These are phyloP conservation scores for Apocheima hispidaria DNA, from an alignment of 2,888 invertebrate genomes.

Conservation along the genomic window DNA sequence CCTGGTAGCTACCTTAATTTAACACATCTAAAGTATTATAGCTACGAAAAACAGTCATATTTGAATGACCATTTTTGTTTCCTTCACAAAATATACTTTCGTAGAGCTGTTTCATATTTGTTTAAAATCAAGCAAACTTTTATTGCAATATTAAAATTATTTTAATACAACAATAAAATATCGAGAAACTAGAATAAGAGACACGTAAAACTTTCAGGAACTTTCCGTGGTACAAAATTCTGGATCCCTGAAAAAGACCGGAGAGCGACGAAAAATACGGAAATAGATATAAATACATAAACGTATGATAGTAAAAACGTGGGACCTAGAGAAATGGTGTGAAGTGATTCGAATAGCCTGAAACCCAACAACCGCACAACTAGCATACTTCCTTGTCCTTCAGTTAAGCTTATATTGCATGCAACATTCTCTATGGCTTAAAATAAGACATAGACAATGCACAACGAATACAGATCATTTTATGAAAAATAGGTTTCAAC, in stretches of 20 bases:
- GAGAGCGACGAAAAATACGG: slow-evolving; percentile 46
- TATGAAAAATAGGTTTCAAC: neutral
- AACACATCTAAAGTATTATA: slow-evolving; percentile 54
- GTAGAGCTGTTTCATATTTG: slow-evolving; percentile 26
- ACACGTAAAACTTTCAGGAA: slow-evolving; percentile 17
- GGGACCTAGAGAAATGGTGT: slow-evolving; percentile 58
- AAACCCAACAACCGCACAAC: slow-evolving; percentile 54
- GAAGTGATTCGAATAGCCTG: slow-evolving; percentile 50
- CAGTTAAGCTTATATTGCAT: slow-evolving; percentile 75
- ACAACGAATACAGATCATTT: slow-evolving; percentile 52
- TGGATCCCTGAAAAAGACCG: slow-evolving; percentile 62
- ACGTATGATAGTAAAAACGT: slow-evolving; percentile 42
- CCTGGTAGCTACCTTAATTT: slow-evolving; percentile 70
- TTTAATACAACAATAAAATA: slow-evolving; percentile 31
- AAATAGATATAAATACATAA: slow-evolving; percentile 46
- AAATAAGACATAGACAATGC: slow-evolving; percentile 58
- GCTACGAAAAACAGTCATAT: slow-evolving; percentile 37
- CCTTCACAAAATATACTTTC: slow-evolving; percentile 15
- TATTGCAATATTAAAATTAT: slow-evolving; percentile 38
- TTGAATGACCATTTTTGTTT: slow-evolving; percentile 29
- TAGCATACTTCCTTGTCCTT: slow-evolving; percentile 81
- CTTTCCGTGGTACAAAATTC: slow-evolving; percentile 45
- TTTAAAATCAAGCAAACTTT: slow-evolving; percentile 28
- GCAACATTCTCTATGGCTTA: slow-evolving; percentile 62
- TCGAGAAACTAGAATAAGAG: neutral